Percentiles rank a stretch among this genome's conserved stretches.
phyloP scores from a whole-genome alignment of 2,888 invertebrate genomes.

The Emmelina monodactyla region DNA sequence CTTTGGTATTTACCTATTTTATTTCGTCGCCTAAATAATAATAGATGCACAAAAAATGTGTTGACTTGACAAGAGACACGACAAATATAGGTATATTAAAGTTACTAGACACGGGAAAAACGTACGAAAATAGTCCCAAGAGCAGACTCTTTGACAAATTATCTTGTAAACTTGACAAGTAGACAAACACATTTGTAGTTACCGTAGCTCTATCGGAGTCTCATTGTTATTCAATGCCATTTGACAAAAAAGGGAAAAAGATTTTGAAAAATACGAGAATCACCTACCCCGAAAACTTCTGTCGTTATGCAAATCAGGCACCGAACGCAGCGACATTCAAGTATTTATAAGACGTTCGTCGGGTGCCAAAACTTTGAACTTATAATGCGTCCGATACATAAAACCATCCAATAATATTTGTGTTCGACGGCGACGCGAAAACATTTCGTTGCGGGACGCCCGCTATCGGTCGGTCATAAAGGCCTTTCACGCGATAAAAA shows the following conservation, averaged over 20 bases:
- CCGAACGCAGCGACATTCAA: too few species aligned
- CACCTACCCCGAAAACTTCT: too few species aligned
- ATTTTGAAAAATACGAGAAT: too few species aligned
- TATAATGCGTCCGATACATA: conserved; percentile 63
- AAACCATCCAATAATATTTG: conserved; percentile 61
- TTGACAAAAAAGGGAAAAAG: too few species aligned
- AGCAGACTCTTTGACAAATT: conserved; percentile 57
- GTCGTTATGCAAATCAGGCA: too few species aligned
- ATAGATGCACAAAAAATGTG: conserved; percentile 16
- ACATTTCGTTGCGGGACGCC: conserved; percentile 44
- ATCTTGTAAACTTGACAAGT: conserved; percentile 39
- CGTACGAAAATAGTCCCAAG: conserved; percentile 39
- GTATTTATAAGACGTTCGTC: too few species aligned
- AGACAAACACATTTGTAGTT: conserved; percentile 20
- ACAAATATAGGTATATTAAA: conserved; percentile 46
- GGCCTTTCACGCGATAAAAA: conserved; percentile 66
- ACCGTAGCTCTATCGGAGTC: conserved; percentile 18
- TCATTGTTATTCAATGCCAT: too few species aligned
- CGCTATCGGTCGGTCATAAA: conserved; percentile 61
- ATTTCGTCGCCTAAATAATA: neutral
- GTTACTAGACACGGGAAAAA: conserved; percentile 24
- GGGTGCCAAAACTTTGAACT: conserved; percentile 58
- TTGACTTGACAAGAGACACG: conserved; percentile 42
- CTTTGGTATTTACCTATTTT: neutral
- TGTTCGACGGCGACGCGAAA: conserved; percentile 51